phyloP scores from a whole-genome alignment of 2,797 vertebrate genomes.

The Ispidina lecontei region DNA sequence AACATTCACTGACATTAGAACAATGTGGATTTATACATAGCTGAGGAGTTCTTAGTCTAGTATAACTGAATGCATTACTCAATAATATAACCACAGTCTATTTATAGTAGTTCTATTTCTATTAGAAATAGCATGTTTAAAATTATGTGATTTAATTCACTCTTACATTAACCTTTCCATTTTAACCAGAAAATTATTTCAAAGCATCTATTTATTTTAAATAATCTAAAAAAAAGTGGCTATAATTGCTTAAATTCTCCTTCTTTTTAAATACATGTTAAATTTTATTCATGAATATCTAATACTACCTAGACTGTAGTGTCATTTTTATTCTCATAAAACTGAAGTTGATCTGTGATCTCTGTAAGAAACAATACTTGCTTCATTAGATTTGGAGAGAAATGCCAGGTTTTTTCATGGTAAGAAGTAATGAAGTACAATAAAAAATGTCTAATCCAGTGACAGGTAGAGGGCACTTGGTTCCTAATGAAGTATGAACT shows the following conservation, averaged over 20 bases:
- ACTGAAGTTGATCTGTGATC: neutral
- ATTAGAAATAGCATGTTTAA: conserved; percentile 44
- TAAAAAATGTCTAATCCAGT: neutral
- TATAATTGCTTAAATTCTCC: conserved; percentile 30
- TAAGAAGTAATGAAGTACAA: neutral
- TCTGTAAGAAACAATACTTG: neutral
- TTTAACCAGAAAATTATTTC: conserved; percentile 58
- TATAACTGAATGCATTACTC: conserved; percentile 51
- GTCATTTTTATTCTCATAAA: neutral
- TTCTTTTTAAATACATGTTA: neutral
- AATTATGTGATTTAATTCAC: conserved; percentile 54
- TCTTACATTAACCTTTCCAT: conserved; percentile 47
- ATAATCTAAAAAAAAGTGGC: neutral
- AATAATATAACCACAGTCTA: conserved; percentile 24
- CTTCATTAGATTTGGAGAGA: neutral
- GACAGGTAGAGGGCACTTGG: neutral
- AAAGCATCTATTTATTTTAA: conserved; percentile 33
- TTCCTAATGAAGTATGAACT: neutral
- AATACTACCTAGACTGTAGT: neutral
- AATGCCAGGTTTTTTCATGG: neutral
- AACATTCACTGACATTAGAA: conserved; percentile 53
- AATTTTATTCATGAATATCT: conserved; percentile 4
- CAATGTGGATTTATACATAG: conserved; percentile 39
- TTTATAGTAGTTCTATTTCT: conserved; percentile 62
- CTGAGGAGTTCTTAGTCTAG: conserved; percentile 40